phyloP scores from a whole-genome alignment of 1,140 invertebrate genomes.

The Meloidogyne floridensis region DNA sequence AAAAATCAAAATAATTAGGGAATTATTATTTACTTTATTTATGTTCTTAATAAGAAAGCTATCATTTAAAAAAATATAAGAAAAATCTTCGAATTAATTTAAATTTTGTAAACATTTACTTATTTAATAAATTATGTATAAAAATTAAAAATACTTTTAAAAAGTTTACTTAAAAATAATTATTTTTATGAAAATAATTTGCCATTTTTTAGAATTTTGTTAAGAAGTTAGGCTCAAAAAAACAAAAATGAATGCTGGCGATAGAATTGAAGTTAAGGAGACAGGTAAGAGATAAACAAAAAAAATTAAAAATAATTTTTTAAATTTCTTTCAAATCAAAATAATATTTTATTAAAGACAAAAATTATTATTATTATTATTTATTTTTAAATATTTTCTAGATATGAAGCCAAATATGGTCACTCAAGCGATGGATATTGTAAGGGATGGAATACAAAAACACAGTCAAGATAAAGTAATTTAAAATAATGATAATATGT shows the following conservation, averaged over 20 bases:
- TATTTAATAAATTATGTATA: too few species aligned
- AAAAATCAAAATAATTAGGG: too few species aligned
- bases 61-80: too few species aligned
- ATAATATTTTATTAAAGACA: too few species aligned
- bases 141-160: too few species aligned
- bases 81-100: too few species aligned
- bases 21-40: too few species aligned
- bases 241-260: background rate
- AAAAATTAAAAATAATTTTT: too few species aligned
- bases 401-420: constrained; percentile 28
- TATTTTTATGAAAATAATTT: background rate
- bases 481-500: background rate
- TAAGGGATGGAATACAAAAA: constrained; percentile 31
- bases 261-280: constrained; percentile 1
- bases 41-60: too few species aligned
- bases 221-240: background rate
- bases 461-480: constrained; percentile 30
- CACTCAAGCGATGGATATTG: constrained; percentile 32
- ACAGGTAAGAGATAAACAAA: background rate
- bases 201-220: background rate
- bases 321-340: too few species aligned
- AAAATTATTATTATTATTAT: too few species aligned
- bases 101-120: too few species aligned
- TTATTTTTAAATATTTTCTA: constrained; percentile 3
- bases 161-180: background rate